Evolutionary conservation across 2,797 vertebrate species (phyloP).

Genomic region (Kryptopterus vitreolus): DNA sequence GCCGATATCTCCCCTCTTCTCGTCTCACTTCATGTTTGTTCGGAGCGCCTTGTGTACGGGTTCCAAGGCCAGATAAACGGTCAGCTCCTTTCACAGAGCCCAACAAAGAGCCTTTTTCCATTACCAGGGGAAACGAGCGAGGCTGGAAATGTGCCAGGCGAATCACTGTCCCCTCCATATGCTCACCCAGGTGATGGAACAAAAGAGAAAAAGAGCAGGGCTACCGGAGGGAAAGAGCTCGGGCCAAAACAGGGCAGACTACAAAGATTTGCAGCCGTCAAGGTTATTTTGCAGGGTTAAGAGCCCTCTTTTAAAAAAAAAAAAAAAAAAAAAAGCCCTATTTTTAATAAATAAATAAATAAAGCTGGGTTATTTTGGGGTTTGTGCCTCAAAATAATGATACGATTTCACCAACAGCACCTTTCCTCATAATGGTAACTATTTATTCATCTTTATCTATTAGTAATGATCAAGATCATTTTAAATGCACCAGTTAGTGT

Average conservation of each 20-base stretch:
- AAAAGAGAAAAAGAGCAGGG: constrained; percentile 46
- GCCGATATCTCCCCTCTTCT: not conserved
- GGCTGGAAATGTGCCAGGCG: constrained; percentile 33
- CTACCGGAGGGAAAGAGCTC: not conserved
- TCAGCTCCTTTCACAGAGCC: constrained; percentile 18
- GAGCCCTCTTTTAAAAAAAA: not conserved
- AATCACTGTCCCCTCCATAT: constrained; percentile 56
- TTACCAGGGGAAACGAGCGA: constrained; percentile 3
- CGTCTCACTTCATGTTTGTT: constrained; percentile 12
- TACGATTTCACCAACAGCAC: not conserved
- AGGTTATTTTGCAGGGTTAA: not conserved
- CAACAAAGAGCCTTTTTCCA: constrained; percentile 52
- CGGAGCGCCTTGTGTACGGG: constrained; percentile 20
- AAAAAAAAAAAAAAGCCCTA: not conserved
- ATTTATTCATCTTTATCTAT: not conserved
- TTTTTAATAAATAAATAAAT: no score
- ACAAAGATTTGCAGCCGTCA: not conserved
- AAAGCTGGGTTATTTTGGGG: not conserved
- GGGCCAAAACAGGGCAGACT: not conserved
- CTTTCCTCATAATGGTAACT: not conserved
- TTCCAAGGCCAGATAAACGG: constrained; percentile 25
- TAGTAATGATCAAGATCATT: no score
- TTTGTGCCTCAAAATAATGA: not conserved
- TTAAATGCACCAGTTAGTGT: no score
- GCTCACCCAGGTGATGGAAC: constrained; percentile 66